Conservation (phyloP, 2,113 vertebrate genomes). For the Chloroceryle aenea region DNA sequence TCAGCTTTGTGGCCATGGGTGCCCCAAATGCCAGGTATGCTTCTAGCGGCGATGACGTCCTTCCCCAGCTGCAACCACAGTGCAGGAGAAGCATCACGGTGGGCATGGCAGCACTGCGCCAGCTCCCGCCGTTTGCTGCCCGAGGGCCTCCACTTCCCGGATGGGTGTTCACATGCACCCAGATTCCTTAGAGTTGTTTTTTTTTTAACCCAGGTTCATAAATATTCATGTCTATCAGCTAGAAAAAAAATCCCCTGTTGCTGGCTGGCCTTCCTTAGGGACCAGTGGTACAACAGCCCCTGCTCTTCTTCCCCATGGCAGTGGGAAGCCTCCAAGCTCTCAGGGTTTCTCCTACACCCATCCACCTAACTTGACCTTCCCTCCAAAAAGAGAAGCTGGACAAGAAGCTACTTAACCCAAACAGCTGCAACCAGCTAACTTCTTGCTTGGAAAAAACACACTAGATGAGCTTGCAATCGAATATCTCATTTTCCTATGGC, state of each 20-base stretch:
- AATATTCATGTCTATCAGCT: background rate
- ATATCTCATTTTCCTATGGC: background rate
- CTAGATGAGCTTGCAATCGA: background rate
- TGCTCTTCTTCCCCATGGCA: background rate
- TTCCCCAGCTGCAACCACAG: background rate
- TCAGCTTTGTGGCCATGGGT: background rate
- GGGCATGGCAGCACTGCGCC: background rate
- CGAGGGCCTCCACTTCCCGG: background rate
- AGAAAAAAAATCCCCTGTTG: background rate
- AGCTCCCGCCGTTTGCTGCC: background rate
- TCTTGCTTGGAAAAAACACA: background rate
- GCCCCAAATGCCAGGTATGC: background rate
- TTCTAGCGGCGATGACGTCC: fast-evolving
- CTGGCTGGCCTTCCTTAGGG: background rate
- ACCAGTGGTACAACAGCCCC: background rate
- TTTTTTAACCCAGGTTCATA: background rate
- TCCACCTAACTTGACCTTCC: background rate
- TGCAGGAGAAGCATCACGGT: fast-evolving
- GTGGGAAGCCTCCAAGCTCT: background rate
- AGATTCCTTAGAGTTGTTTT: background rate
- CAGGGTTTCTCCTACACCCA: background rate
- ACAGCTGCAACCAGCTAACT: background rate
- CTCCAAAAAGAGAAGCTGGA: background rate
- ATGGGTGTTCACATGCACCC: background rate
- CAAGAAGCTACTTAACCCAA: background rate